Conservation (phyloP, 2,113 vertebrate species). For the Colinus virginianus region DNA sequence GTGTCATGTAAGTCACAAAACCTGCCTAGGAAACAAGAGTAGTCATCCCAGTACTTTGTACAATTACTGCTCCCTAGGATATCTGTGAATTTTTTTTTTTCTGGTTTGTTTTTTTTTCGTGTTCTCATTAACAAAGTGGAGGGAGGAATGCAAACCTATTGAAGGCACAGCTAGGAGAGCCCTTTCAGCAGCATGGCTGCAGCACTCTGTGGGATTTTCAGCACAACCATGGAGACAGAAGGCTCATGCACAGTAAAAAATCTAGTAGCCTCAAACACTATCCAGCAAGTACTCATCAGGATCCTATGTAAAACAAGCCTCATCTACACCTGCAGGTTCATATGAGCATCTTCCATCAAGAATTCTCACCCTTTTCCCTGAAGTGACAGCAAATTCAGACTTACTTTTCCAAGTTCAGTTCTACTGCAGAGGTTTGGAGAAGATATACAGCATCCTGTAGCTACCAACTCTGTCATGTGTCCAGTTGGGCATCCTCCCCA, state of each 20-base stretch:
- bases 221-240: conserved; percentile 42
- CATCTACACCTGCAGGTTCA: conserved; percentile 29
- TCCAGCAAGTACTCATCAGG: background rate
- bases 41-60: background rate
- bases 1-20: background rate
- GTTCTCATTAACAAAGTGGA: background rate
- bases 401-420: background rate
- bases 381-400: background rate
- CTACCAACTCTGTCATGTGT: background rate
- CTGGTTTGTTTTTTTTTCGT: background rate
- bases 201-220: background rate
- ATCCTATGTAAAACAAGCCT: background rate
- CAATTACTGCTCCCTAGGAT: background rate
- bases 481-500: background rate
- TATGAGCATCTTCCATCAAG: background rate
- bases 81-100: background rate
- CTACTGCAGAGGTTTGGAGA: background rate
- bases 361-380: background rate
- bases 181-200: background rate
- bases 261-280: background rate
- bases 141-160: background rate
- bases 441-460: background rate
- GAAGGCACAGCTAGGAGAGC: background rate
- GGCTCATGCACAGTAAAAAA: conserved; percentile 50
- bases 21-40: background rate